Conservation (phyloP, 2,797 vertebrate genomes). For the Corythornis leucogaster region DNA sequence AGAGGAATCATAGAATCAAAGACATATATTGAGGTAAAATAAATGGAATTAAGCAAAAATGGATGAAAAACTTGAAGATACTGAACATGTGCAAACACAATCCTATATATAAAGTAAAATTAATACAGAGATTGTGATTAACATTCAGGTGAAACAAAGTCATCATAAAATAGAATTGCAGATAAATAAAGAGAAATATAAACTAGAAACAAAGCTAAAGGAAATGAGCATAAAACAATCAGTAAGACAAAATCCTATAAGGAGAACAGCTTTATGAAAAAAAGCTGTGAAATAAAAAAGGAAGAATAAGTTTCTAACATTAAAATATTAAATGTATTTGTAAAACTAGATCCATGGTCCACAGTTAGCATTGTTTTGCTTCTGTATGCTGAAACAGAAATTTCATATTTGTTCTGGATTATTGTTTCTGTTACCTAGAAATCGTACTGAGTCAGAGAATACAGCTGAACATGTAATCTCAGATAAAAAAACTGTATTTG, state of each 20-base stretch:
- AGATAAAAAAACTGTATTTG: not conserved
- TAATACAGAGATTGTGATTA: rapidly evolving
- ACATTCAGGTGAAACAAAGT: not conserved
- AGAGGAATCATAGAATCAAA: not conserved
- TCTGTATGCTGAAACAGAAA: not conserved
- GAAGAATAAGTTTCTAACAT: not conserved
- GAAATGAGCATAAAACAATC: not conserved
- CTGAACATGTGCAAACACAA: not conserved
- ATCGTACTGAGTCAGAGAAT: not conserved
- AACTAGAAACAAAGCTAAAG: not conserved
- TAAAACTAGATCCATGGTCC: not conserved
- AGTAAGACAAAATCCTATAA: not conserved
- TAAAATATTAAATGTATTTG: not conserved
- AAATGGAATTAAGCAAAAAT: not conserved
- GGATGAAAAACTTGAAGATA: not conserved
- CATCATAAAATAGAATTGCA: not conserved
- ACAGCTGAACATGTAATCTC: not conserved
- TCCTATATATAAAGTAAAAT: not conserved
- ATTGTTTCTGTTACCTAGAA: not conserved
- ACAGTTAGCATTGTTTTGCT: not conserved
- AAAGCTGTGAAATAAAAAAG: not conserved
- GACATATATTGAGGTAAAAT: not conserved
- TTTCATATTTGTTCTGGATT: not conserved
- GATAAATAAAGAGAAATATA: not conserved
- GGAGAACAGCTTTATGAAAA: not conserved